Base-by-base conservation (phyloP, 1,140 invertebrate genomes). In the Zaprionus nigranus region DNA sequence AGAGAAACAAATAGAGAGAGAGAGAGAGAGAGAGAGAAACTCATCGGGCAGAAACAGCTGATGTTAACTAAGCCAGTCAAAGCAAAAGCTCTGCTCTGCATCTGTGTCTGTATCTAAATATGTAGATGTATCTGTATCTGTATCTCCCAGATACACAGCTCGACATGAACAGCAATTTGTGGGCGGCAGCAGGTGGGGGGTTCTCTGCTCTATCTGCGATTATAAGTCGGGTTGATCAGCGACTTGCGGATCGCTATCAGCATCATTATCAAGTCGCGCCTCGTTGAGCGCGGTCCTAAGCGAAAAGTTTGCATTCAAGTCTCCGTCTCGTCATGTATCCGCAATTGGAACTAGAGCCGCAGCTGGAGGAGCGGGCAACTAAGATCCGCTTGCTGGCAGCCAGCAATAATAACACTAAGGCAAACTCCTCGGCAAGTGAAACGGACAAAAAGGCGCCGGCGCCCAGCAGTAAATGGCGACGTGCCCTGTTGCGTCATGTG, bases 231-330 rank as follows among this genome's bases (percentile, higher is more conserved):
- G 58, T 60, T 76, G 75, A 86, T 83, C 83, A 74, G 54, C 24
- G 63, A 46, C 53, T 68, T 70, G 73, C 58, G 67, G 46, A 28
- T 13, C 15, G 26, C 57, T 64, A 56, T 57, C 56, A 57, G 64
- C 58, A 59, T 84, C 78, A 87, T 79, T 84, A 70, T 64, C 56
- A 71, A 67, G 51, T 63, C 63, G 84, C 81, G 78, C 66, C 66
- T 84, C 69, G 70, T 17, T 36, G 63, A 28, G 56, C 38, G 28
- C 67, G 67, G 84, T 81, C 24, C 66, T 54, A 3, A 30, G 46
- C 20, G n/a, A 4, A 20, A 11, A 51, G 20, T 13, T 22, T 22
- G 9, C 11, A 22, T 22, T 3, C 9, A 20, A 51, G 46, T 49
- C 2, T 15, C 20, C 15, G n/a, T 15, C 26, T 43, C 38, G 49